phyloP scores from a whole-genome alignment of 2,888 invertebrate species.

The Hirtodrosophila confusa region DNA sequence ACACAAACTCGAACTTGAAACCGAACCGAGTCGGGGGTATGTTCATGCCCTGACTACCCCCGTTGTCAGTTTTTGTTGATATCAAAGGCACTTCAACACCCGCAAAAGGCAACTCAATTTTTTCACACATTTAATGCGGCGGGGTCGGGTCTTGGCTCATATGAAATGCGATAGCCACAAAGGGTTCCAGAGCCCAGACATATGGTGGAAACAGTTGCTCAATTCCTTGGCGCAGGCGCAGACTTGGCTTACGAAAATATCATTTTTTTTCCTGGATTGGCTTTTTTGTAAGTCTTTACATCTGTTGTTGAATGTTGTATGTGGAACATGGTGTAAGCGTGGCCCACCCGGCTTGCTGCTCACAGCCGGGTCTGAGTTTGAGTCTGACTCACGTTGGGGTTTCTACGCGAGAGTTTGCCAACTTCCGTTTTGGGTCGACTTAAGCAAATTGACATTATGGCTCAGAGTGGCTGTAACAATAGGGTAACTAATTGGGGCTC shows the following conservation, averaged over 20 bases:
- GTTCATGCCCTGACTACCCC: constrained; percentile 66
- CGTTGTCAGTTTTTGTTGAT: constrained; percentile 75
- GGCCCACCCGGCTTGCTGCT: constrained; percentile 63
- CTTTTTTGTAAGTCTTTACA: constrained; percentile 70
- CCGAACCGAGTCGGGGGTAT: constrained; percentile 6
- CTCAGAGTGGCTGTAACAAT: constrained; percentile 66
- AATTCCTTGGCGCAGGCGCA: constrained; percentile 59
- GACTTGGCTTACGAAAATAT: constrained; percentile 12
- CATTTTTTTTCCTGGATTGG: constrained; percentile 10
- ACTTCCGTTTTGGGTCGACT: constrained; percentile 65
- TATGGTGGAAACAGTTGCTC: constrained; percentile 70
- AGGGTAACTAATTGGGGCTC: constrained; percentile 72
- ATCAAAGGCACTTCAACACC: constrained; percentile 71
- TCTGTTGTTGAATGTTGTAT: constrained; percentile 51
- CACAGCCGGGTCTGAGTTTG: constrained; percentile 14
- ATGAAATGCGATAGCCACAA: constrained; percentile 81
- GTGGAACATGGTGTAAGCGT: constrained; percentile 13
- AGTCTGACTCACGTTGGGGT: constrained; percentile 50
- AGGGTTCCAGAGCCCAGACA: constrained; percentile 69
- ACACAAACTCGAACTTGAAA: constrained; percentile 6
- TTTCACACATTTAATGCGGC: constrained; percentile 56
- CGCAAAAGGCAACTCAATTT: constrained; percentile 38
- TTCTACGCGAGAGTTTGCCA: constrained; percentile 60
- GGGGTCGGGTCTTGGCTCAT: constrained; percentile 12
- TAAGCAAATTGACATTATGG: constrained; percentile 77